Evolutionary conservation across 1,140 invertebrate genomes (phyloP).

Genomic region (Drosophila tristis): DNA sequence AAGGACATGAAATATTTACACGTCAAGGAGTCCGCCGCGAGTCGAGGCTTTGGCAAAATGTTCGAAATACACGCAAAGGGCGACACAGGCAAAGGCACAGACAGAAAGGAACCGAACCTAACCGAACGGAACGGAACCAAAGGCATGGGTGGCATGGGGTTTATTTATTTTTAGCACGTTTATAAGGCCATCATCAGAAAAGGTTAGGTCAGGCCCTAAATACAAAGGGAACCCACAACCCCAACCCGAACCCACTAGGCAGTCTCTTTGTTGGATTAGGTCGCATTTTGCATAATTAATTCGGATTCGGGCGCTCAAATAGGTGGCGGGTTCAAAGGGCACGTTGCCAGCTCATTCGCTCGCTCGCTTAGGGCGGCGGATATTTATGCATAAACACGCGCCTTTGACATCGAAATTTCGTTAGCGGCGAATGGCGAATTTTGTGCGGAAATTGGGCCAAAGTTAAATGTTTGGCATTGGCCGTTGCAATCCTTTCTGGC

Average conservation of each 20-base stretch:
- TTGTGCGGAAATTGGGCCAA: constrained; percentile 49
- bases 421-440: constrained; percentile 70
- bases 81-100: constrained; percentile 16
- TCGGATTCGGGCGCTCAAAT: constrained; percentile 30
- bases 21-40: constrained; percentile 49
- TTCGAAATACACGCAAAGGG: constrained; percentile 57
- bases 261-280: constrained; percentile 64
- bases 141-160: constrained; percentile 13
- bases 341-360: constrained; percentile 16
- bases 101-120: constrained; percentile 19
- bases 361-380: background rate
- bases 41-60: constrained; percentile 40
- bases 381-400: constrained; percentile 78
- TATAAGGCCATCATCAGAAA: constrained; percentile 76
- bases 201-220: constrained; percentile 71
- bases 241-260: no score
- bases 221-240: constrained; percentile 14
- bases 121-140: constrained; percentile 41
- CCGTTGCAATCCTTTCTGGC: constrained; percentile 56
- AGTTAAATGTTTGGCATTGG: constrained; percentile 73
- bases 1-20: constrained; percentile 79
- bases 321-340: constrained; percentile 56
- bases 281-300: constrained; percentile 80
- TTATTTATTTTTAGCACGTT: constrained; percentile 82
- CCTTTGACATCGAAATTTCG: constrained; percentile 67